Evolutionary conservation across 30 jellyfish, hydroid and myxozoan species (phyloP).

Genomic region (Hydractinia echinata): DNA sequence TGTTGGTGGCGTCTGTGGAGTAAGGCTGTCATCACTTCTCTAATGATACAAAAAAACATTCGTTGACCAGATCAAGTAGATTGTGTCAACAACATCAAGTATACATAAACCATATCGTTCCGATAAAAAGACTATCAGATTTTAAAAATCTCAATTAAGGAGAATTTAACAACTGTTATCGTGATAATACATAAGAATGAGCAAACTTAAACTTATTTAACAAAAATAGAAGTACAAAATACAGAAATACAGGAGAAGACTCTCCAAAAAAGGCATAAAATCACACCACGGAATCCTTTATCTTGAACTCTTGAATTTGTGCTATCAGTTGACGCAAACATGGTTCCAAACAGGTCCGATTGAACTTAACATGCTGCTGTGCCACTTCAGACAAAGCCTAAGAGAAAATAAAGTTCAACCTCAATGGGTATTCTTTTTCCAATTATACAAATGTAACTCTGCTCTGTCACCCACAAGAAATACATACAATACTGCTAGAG

Average conservation of each 20-base stretch:
- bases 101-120: too few relatives aligned
- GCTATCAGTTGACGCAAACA: constrained; percentile 81
- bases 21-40: constrained; percentile 32
- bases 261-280: background rate
- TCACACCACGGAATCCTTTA: constrained; percentile 31
- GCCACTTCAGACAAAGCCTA: constrained; percentile 78
- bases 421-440: too few relatives aligned
- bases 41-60: background rate
- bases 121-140: too few relatives aligned
- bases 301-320: constrained; percentile 39
- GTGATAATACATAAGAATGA: too few relatives aligned
- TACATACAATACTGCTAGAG: too few relatives aligned
- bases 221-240: background rate
- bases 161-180: too few relatives aligned
- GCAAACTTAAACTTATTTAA: too few relatives aligned
- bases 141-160: too few relatives aligned
- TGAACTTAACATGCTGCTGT: constrained; percentile 62
- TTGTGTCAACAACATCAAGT: too few relatives aligned
- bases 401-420: background rate
- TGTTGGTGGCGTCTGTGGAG: constrained; percentile 53
- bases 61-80: background rate
- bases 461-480: too few relatives aligned
- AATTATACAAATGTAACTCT: too few relatives aligned
- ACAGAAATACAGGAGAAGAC: background rate
- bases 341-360: constrained; percentile 93